A percentile compares a stretch with the other conserved stretches of the same genome.
Evolutionary conservation across 2,113 vertebrate genomes (phyloP).

Genomic region (Phycodurus eques): DNA sequence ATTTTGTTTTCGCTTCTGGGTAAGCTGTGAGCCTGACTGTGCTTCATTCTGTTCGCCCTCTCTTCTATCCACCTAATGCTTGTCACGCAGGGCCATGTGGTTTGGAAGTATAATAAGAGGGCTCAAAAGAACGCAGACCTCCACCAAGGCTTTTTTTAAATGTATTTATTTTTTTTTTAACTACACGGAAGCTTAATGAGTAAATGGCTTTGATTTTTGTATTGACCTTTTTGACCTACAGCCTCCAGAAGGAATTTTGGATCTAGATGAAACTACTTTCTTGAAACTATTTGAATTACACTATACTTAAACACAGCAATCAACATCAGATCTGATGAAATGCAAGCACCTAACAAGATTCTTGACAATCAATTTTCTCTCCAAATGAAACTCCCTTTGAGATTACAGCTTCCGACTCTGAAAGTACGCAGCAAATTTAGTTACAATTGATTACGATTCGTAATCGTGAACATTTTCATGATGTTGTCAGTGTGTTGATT

Average conservation of each 20-base stretch:
- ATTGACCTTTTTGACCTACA: not conserved
- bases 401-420: too few relatives aligned
- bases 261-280: not conserved
- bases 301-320: too few relatives aligned
- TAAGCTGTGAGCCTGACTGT: conserved; percentile 23
- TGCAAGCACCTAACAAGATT: not conserved
- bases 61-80: conserved; percentile 41
- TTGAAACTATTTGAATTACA: too few relatives aligned
- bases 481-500: not conserved
- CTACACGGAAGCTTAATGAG: not conserved
- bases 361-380: not conserved
- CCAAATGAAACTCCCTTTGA: too few relatives aligned
- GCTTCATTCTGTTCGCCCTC: conserved; percentile 11
- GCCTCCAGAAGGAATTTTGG: not conserved
- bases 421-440: not conserved
- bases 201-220: not conserved
- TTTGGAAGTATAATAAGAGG: not conserved
- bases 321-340: too few relatives aligned
- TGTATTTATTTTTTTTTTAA: too few relatives aligned
- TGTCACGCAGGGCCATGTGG: conserved; percentile 54
- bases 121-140: too few relatives aligned
- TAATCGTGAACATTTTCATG: not conserved
- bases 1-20: conserved; percentile 34
- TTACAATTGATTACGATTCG: not conserved
- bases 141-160: too few relatives aligned